Conservation (phyloP, 2,797 vertebrate genomes). For the Pseudopleuronectes americanus region DNA sequence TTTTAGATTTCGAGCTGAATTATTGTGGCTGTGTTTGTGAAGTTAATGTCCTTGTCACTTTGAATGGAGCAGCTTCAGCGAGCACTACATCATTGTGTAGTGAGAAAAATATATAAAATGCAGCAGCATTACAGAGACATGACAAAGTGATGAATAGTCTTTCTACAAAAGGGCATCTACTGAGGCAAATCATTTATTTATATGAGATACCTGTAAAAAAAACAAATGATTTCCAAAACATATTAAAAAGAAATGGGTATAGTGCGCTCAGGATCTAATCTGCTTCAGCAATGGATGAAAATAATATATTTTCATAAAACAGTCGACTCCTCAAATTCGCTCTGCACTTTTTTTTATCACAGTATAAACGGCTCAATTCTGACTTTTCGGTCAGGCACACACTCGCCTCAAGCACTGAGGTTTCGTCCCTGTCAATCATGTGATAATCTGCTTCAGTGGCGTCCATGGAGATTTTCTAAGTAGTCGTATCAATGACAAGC, state of each 20-base stretch:
- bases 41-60: constrained; percentile 41
- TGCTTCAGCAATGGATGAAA: not conserved
- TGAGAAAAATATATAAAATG: constrained; percentile 10
- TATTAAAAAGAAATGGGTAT: not conserved
- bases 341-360: not conserved
- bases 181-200: constrained; percentile 6
- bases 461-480: constrained; percentile 8
- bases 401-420: not conserved
- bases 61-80: constrained; percentile 17
- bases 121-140: constrained; percentile 7
- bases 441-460: not conserved
- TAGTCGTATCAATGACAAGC: constrained; percentile 24
- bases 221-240: not conserved
- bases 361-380: not conserved
- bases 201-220: not conserved
- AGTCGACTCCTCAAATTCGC: not conserved
- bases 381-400: not conserved
- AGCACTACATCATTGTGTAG: not conserved
- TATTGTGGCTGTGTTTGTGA: constrained; percentile 29
- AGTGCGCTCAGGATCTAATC: constrained; percentile 1
- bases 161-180: constrained; percentile 30
- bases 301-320: not conserved
- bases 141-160: constrained; percentile 24
- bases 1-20: constrained; percentile 34
- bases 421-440: constrained; percentile 40